Percentiles rank a stretch among this genome's conserved stretches.
phyloP scores from a whole-genome alignment of 2,888 invertebrate species.

The Drosophila cracens region DNA sequence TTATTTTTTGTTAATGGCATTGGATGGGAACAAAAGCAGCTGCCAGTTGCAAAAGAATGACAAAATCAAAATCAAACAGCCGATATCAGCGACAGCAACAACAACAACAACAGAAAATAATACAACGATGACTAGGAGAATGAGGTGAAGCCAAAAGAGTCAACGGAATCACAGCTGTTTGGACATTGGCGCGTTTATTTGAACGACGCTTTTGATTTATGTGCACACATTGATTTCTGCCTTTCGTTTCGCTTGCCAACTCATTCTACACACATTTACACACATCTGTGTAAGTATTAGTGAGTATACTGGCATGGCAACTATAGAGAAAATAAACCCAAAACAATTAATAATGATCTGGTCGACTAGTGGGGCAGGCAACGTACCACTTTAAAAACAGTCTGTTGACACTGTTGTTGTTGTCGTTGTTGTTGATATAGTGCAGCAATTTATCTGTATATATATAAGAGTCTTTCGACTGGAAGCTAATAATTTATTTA shows the following conservation, averaged over 20 bases:
- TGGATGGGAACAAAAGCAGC: constrained; percentile 32
- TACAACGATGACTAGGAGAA: constrained; percentile 1
- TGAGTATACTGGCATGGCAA: constrained; percentile 4
- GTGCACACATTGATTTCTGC: constrained; percentile 27
- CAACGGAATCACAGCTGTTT: constrained; percentile 54
- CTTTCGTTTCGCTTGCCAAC: constrained; percentile 20
- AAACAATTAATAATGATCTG: not conserved
- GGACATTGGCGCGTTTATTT: constrained; percentile 24
- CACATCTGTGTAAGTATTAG: not conserved
- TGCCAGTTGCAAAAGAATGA: constrained; percentile 33
- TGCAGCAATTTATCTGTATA: not conserved
- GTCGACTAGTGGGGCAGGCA: not conserved
- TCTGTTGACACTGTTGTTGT: constrained; percentile 2
- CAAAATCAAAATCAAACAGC: constrained; percentile 20
- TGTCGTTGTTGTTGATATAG: not conserved
- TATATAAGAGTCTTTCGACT: not conserved
- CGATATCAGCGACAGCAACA: not conserved
- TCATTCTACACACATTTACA: not conserved
- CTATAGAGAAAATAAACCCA: not conserved
- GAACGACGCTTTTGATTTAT: constrained; percentile 35
- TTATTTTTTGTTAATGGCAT: constrained; percentile 5
- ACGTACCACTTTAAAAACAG: not conserved
- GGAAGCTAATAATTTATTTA: not conserved
- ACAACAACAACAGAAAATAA: constrained; percentile 1
- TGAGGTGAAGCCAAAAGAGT: constrained; percentile 19